These are phyloP conservation scores for Rousettus leschenaultii DNA, from an alignment of 2,113 vertebrate species.

Conservation along the genomic window DNA sequence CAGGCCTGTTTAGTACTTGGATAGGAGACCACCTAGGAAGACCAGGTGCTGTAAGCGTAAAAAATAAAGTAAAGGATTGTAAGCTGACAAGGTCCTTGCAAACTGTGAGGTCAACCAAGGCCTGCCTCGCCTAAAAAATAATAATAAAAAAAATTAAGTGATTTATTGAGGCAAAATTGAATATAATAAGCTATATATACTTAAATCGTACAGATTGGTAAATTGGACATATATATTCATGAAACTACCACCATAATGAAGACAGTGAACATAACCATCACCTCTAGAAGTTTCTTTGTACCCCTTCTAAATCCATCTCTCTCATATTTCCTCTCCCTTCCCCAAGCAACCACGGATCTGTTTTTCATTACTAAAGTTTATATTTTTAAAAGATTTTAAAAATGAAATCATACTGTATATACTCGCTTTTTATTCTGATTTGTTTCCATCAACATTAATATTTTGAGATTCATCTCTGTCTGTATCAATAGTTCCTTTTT, in stretches of 20 bases:
- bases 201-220: background rate
- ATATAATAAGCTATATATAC: background rate
- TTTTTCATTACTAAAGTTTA: background rate
- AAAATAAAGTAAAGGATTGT: no score
- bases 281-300: background rate
- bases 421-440: background rate
- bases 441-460: background rate
- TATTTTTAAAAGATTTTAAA: background rate
- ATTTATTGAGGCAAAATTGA: background rate
- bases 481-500: background rate
- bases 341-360: background rate
- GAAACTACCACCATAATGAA: background rate
- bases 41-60: no score
- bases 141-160: no score
- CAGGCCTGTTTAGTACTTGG: no score
- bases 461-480: background rate
- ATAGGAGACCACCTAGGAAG: no score
- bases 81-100: no score
- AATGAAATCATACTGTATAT: background rate
- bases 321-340: background rate
- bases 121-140: no score
- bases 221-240: background rate
- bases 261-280: background rate
- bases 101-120: no score
- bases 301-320: background rate